Percentiles rank a stretch among this genome's conserved stretches.
Evolutionary conservation across 2,888 invertebrate genomes (phyloP).

Genomic region (Amblyjoppa fuscipennis): DNA sequence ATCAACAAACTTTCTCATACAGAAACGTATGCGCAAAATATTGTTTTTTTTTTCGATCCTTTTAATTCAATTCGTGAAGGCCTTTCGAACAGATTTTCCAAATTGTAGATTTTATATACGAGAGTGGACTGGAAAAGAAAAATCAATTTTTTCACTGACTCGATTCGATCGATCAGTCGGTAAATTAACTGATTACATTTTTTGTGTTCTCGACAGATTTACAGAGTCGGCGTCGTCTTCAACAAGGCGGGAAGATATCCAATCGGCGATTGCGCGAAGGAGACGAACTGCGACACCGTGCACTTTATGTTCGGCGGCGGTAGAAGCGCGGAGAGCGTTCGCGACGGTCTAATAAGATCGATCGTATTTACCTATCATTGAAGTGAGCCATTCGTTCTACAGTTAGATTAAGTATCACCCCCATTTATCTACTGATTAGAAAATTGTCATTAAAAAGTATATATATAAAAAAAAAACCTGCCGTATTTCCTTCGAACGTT

Average conservation of each 20-base stretch:
- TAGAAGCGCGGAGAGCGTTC: conserved; percentile 89
- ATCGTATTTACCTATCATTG: conserved; percentile 89
- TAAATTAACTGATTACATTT: not conserved
- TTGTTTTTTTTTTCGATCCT: too few relatives aligned
- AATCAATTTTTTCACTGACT: not conserved
- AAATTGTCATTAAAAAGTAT: conserved; percentile 20
- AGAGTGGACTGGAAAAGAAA: too few relatives aligned
- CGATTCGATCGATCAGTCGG: not conserved
- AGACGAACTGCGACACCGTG: conserved; percentile 90
- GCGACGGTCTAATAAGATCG: conserved; percentile 92
- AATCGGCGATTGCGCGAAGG: conserved; percentile 90
- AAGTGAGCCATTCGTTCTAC: conserved; percentile 34
- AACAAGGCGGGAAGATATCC: conserved; percentile 94
- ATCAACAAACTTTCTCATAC: too few relatives aligned
- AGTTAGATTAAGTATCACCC: not conserved
- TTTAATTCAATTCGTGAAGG: too few relatives aligned
- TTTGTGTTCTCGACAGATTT: conserved; percentile 86
- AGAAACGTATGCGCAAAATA: too few relatives aligned
- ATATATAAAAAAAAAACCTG: not conserved
- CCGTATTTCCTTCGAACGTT: not conserved
- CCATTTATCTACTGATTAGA: conserved; percentile 5
- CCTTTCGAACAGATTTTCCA: too few relatives aligned
- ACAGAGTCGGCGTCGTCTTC: conserved; percentile 93
- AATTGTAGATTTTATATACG: too few relatives aligned
- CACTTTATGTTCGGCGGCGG: conserved; percentile 92